phyloP scores from a whole-genome alignment of 2,113 vertebrate genomes.

The Tragelaphus scriptus region DNA sequence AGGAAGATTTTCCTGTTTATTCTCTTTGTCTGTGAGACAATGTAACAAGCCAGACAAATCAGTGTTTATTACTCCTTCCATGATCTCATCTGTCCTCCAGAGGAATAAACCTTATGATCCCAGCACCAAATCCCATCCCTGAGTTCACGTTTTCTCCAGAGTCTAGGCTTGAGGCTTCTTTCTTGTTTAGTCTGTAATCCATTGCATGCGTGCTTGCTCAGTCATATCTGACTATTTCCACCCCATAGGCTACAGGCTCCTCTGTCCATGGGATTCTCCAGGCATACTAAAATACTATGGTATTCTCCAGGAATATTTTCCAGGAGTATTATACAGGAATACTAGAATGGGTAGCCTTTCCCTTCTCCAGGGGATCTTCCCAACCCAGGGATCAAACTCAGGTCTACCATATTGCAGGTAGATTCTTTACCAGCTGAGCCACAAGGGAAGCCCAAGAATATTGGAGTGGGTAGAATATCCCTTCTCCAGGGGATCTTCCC shows the following conservation, averaged over 20 bases:
- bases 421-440: neutral
- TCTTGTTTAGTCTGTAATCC: neutral
- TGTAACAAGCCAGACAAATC: neutral
- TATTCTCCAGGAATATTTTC: neutral
- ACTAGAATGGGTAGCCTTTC: neutral
- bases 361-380: neutral
- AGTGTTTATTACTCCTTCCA: neutral
- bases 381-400: rapidly evolving
- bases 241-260: neutral
- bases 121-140: neutral
- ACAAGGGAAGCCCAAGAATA: neutral
- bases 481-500: too few species aligned
- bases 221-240: neutral
- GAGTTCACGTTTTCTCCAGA: neutral
- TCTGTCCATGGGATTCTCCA: neutral
- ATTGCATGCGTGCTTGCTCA: rapidly evolving
- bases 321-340: neutral
- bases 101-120: neutral
- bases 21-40: neutral
- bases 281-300: too few species aligned
- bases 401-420: neutral
- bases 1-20: neutral
- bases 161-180: neutral
- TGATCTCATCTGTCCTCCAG: neutral
- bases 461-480: neutral